Evolutionary conservation across 2,797 vertebrate species (phyloP).

Genomic region (Tolypeutes matacus): DNA sequence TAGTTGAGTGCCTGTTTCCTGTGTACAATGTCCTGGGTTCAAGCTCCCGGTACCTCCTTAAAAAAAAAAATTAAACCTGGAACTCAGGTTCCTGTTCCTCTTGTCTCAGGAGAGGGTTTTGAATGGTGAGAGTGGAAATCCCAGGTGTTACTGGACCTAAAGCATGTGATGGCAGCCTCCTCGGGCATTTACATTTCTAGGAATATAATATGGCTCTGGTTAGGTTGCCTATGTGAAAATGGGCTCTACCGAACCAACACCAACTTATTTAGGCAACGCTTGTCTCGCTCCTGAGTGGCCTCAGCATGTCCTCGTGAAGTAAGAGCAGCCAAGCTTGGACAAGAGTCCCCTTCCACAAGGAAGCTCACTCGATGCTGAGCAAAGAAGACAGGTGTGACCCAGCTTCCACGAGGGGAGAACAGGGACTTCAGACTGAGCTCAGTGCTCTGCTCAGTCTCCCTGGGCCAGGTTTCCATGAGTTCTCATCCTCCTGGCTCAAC

Average conservation of each 20-base stretch:
- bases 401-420: background rate
- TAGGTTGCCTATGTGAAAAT: no score
- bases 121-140: rapidly evolving
- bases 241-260: background rate
- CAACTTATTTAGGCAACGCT: background rate
- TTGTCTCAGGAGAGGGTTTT: background rate
- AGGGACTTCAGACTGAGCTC: background rate
- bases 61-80: background rate
- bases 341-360: background rate
- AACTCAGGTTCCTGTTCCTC: background rate
- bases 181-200: background rate
- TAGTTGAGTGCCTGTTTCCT: no score
- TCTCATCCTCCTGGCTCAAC: no score
- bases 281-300: background rate
- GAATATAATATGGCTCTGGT: background rate
- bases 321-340: background rate
- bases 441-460: background rate
- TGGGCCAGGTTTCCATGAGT: background rate
- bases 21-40: no score
- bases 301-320: background rate
- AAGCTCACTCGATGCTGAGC: background rate
- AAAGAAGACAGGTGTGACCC: no score
- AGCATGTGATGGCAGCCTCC: background rate
- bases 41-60: no score
- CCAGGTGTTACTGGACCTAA: no score